These are phyloP conservation scores for Diglossa cyanea DNA, from an alignment of 2,797 vertebrate genomes.

Conservation along the genomic window DNA sequence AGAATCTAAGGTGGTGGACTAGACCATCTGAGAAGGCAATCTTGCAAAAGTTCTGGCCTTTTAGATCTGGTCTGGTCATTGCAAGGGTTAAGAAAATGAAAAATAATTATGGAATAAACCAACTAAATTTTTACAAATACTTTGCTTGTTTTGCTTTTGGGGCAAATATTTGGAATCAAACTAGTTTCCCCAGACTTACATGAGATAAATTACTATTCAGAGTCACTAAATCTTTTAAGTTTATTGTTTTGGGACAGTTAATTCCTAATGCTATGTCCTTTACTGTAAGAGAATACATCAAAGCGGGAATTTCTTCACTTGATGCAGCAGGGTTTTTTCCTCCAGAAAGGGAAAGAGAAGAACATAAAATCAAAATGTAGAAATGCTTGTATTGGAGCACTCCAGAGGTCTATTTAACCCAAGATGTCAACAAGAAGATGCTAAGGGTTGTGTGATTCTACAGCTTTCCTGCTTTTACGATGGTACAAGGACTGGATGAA, in stretches of 20 bases:
- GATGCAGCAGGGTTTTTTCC: neutral
- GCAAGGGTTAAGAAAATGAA: neutral
- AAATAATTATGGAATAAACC: neutral
- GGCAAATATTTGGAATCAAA: neutral
- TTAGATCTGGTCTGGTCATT: neutral
- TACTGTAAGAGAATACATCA: neutral
- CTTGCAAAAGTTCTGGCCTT: neutral
- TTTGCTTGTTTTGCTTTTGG: neutral
- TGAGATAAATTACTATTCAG: neutral
- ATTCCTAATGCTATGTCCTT: neutral
- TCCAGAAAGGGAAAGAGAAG: neutral
- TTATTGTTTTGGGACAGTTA: neutral
- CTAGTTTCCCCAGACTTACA: neutral
- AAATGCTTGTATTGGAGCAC: neutral
- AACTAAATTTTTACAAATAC: neutral
- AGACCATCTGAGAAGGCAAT: neutral
- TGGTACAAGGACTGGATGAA: conserved; percentile 21
- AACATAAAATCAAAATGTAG: neutral
- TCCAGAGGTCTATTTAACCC: neutral
- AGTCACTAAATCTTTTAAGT: neutral
- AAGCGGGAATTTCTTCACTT: neutral
- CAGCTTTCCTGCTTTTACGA: neutral
- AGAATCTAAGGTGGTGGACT: neutral
- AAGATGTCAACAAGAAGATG: neutral
- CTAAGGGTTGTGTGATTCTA: neutral